These are phyloP conservation scores for Stigmatopora argus DNA, from an alignment of 2,113 vertebrate species.

Conservation along the genomic window DNA sequence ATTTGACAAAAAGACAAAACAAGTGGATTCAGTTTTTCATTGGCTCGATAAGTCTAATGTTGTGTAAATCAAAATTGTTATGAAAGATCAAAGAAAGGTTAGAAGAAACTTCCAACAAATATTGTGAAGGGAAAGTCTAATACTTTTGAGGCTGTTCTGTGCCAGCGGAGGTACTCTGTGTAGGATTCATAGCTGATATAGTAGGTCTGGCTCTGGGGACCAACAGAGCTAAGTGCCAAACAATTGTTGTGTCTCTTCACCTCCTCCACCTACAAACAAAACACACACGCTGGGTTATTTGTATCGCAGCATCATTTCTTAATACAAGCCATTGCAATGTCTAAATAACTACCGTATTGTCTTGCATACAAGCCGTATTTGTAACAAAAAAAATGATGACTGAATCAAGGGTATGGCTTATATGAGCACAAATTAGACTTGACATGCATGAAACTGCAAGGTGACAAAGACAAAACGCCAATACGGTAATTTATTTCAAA, in stretches of 20 bases:
- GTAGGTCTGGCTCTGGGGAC: slow-evolving; percentile 92
- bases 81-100: no score
- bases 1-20: slow-evolving; percentile 13
- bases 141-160: slow-evolving; percentile 91
- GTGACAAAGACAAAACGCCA: no score
- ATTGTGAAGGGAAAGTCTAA: neutral
- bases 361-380: no score
- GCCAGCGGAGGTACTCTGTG: slow-evolving; percentile 91
- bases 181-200: slow-evolving; percentile 93
- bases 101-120: neutral
- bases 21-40: neutral
- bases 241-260: slow-evolving; percentile 92
- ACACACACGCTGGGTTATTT: neutral
- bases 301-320: neutral
- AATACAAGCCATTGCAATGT: neutral
- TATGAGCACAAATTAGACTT: no score
- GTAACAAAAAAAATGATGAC: no score
- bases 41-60: neutral
- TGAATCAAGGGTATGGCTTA: no score
- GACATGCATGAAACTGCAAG: no score
- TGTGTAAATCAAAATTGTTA: no score
- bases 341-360: no score
- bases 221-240: slow-evolving; percentile 90
- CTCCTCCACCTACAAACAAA: slow-evolving; percentile 83
- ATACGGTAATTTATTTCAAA: no score